Percentiles rank a stretch among this genome's conserved stretches.
Evolutionary conservation across 53 echinoderm and acorn worm species (phyloP).

Genomic region (Pentamera pediparva): DNA sequence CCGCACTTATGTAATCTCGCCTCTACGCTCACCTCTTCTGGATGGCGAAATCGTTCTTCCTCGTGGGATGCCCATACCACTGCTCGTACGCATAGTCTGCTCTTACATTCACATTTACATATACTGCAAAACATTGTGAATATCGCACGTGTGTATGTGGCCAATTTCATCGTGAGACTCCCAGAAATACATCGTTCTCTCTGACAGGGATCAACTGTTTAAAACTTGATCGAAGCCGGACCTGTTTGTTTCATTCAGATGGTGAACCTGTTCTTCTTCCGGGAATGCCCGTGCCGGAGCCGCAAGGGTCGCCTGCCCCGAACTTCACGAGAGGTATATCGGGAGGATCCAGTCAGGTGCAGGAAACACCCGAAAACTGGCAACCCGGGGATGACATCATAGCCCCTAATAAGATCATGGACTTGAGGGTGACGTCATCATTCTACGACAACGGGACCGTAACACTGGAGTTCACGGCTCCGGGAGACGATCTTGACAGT

Average conservation of each 20-base stretch:
- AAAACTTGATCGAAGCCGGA: too few relatives aligned
- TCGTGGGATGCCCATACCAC: too few relatives aligned
- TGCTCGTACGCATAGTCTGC: too few relatives aligned
- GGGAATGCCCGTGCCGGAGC: conserved; percentile 45
- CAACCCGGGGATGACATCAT: conserved; percentile 30
- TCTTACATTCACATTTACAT: too few relatives aligned
- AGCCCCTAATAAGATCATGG: conserved; percentile 45
- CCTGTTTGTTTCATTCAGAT: conserved; percentile 15
- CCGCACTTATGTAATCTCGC: too few relatives aligned
- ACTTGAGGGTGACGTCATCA: conserved; percentile 37
- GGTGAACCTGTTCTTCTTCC: conserved; percentile 17
- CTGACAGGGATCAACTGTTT: too few relatives aligned
- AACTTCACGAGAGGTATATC: conserved; percentile 51
- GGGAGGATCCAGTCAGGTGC: conserved; percentile 56
- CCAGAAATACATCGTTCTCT: too few relatives aligned
- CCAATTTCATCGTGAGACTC: too few relatives aligned
- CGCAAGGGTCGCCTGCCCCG: conserved; percentile 38
- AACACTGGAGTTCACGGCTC: conserved; percentile 38
- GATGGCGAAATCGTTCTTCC: too few relatives aligned
- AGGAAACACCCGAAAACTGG: conserved; percentile 32
- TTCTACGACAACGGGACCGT: conserved; percentile 21
- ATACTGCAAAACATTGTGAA: too few relatives aligned
- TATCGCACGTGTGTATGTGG: too few relatives aligned
- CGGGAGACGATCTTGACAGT: conserved; percentile 55
- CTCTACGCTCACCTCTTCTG: too few relatives aligned